Evolutionary conservation across 2,113 vertebrate species (phyloP).

Genomic region (Glaucidium brasilianum): DNA sequence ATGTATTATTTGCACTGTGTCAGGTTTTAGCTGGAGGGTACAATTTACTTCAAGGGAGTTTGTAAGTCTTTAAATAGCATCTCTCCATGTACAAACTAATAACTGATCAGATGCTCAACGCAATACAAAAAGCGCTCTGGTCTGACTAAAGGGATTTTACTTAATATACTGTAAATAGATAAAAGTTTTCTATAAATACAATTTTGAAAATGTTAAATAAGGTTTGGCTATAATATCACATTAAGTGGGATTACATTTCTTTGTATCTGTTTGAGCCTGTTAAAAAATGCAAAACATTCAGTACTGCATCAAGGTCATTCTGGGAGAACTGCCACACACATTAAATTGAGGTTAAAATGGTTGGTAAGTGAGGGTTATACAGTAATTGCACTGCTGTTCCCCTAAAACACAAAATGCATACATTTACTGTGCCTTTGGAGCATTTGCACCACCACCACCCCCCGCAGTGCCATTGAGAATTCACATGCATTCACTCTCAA

Average conservation of each 20-base stretch:
- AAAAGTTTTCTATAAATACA: slow-evolving; percentile 9
- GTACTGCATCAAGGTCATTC: slow-evolving; percentile 47
- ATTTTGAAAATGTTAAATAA: slow-evolving; percentile 44
- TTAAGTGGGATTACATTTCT: slow-evolving; percentile 33
- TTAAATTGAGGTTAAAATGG: slow-evolving; percentile 59
- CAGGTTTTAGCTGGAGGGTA: slow-evolving; percentile 71
- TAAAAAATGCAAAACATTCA: slow-evolving; percentile 43
- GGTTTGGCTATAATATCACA: background rate
- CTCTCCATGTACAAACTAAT: slow-evolving; percentile 69
- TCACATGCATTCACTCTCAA: background rate
- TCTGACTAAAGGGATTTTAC: slow-evolving; percentile 31
- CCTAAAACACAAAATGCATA: slow-evolving; percentile 44
- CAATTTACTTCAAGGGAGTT: slow-evolving; percentile 73
- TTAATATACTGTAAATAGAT: slow-evolving; percentile 43
- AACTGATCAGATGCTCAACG: slow-evolving; percentile 44
- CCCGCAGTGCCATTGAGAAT: slow-evolving; percentile 23
- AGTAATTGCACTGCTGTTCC: slow-evolving; percentile 55
- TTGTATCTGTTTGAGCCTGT: slow-evolving; percentile 13
- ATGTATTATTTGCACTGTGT: slow-evolving; percentile 52
- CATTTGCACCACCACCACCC: too few relatives aligned
- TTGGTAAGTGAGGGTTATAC: slow-evolving; percentile 39
- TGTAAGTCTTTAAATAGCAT: slow-evolving; percentile 68
- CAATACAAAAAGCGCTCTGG: background rate
- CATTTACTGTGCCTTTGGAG: slow-evolving; percentile 28
- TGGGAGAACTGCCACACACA: slow-evolving; percentile 18